Conservation (phyloP, 1,140 invertebrate species). For the Drosophila nasuta region DNA sequence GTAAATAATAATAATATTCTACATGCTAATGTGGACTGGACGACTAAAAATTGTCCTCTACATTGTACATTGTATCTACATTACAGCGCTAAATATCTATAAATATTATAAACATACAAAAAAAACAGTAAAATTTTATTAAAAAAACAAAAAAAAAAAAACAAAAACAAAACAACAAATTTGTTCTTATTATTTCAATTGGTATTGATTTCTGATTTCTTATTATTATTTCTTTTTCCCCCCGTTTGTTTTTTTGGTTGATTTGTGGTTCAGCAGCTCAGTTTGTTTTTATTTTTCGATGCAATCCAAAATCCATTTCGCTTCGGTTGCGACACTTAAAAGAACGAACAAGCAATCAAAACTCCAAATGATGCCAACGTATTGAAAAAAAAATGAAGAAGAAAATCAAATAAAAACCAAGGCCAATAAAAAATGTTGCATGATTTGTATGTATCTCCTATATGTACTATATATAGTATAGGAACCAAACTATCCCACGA, state of each 20-base stretch:
- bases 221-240: background rate
- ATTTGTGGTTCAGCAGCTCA: conserved; percentile 6
- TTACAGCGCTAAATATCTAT: conserved; percentile 75
- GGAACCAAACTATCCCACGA: conserved; percentile 14
- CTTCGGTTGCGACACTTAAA: background rate
- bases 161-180: conserved; percentile 14
- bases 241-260: background rate
- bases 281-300: background rate
- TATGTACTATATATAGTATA: conserved; percentile 1
- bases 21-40: conserved; percentile 50
- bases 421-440: conserved; percentile 25
- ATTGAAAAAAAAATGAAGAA: background rate
- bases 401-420: background rate
- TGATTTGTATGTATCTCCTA: conserved; percentile 4
- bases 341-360: background rate
- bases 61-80: conserved; percentile 79
- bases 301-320: conserved; percentile 23
- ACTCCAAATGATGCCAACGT: conserved; percentile 30
- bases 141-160: conserved; percentile 59
- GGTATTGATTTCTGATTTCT: conserved; percentile 28
- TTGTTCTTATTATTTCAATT: conserved; percentile 35
- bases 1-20: conserved; percentile 10
- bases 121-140: conserved; percentile 81
- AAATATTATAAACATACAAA: conserved; percentile 71
- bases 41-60: conserved; percentile 63